Conservation (phyloP, 2,797 vertebrate species). For the Acomys russatus region DNA sequence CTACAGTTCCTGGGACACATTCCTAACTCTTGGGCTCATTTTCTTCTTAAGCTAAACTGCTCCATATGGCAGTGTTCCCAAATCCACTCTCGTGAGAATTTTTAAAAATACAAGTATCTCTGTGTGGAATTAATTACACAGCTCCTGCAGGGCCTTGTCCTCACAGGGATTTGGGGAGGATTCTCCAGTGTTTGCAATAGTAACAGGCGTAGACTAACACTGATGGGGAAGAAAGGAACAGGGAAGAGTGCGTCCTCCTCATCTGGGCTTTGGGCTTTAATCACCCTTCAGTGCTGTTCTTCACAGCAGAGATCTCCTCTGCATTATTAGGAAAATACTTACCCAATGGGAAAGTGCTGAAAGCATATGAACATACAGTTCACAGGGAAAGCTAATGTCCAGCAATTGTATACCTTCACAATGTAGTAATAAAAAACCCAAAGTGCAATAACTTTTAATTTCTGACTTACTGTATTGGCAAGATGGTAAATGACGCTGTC, state of each 20-base stretch:
- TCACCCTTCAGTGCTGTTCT: neutral
- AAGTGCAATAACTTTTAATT: slow-evolving; percentile 13
- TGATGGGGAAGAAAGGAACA: neutral
- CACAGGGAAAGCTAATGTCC: neutral
- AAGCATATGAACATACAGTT: neutral
- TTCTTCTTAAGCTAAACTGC: slow-evolving; percentile 30
- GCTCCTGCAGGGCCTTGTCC: neutral
- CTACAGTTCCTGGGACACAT: neutral
- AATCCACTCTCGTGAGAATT: neutral
- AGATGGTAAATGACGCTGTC: neutral
- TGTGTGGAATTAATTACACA: slow-evolving; percentile 45
- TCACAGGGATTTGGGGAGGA: neutral
- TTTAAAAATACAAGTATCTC: slow-evolving; percentile 49
- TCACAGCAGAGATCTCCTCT: neutral
- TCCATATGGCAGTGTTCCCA: slow-evolving; percentile 9
- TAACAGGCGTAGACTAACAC: neutral
- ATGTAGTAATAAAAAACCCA: slow-evolving; percentile 39
- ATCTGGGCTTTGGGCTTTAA: neutral
- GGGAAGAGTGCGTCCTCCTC: neutral
- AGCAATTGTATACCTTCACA: neutral
- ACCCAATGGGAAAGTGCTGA: slow-evolving; percentile 10
- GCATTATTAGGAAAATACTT: slow-evolving; percentile 1
- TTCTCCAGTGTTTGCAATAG: neutral
- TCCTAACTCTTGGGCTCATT: slow-evolving; percentile 51
- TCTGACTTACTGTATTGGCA: neutral